Evolutionary conservation across 1,140 invertebrate species (phyloP).

Genomic region (Eupristina koningsbergeri): DNA sequence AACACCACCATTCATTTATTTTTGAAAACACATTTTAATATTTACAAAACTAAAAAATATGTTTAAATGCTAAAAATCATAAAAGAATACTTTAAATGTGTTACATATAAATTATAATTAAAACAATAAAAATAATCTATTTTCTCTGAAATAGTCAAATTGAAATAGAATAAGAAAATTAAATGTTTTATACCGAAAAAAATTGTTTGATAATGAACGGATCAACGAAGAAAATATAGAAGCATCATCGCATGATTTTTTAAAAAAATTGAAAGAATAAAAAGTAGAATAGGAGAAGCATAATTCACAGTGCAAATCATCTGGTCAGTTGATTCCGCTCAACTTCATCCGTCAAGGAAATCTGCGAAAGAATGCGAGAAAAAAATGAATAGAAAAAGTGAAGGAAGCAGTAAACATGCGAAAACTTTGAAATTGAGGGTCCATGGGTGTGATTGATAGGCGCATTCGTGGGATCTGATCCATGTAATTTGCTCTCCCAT

Average conservation of each 20-base stretch:
- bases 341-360: constrained; percentile 30
- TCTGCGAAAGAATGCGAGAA: not conserved
- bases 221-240: not conserved
- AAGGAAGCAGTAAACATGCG: constrained; percentile 29
- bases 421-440: constrained; percentile 31
- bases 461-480: constrained; percentile 58
- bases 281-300: not conserved
- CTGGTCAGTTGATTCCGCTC: constrained; percentile 43
- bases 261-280: constrained; percentile 4
- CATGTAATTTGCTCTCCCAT: constrained; percentile 58
- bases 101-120: too few species aligned
- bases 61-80: too few species aligned
- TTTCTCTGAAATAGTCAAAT: too few species aligned
- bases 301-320: constrained; percentile 33
- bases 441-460: constrained; percentile 57
- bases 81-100: too few species aligned
- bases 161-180: not conserved
- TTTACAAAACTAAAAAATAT: too few species aligned
- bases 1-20: too few species aligned
- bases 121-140: too few species aligned
- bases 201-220: not conserved
- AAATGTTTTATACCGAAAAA: not conserved
- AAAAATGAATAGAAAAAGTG: constrained; percentile 11
- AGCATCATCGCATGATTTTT: not conserved
- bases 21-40: too few species aligned